Percentiles rank a stretch among this genome's conserved stretches.
phyloP scores from a whole-genome alignment of 2,888 invertebrate species.

The Lasioglossum marginatum region DNA sequence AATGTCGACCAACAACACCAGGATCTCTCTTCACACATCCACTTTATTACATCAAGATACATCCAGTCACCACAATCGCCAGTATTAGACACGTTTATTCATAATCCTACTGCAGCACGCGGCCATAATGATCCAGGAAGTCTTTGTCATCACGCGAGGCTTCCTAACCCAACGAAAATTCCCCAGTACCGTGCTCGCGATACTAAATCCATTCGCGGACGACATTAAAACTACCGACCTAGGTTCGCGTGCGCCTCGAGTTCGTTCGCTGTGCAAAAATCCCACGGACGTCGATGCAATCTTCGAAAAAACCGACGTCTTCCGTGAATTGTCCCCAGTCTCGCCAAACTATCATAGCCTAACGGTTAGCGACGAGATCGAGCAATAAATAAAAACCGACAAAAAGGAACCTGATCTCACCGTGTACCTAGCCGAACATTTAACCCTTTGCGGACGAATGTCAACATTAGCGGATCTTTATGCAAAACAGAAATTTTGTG shows the following conservation, averaged over 20 bases:
- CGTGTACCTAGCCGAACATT: not conserved
- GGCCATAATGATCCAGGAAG: constrained; percentile 37
- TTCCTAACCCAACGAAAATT: constrained; percentile 1
- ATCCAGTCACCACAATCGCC: not conserved
- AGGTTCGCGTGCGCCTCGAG: constrained; percentile 31
- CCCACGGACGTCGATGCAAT: not conserved
- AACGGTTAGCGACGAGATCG: constrained; percentile 37
- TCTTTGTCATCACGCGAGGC: constrained; percentile 44
- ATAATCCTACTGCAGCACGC: not conserved
- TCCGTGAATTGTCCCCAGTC: constrained; percentile 19
- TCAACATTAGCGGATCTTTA: not conserved
- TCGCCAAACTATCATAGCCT: constrained; percentile 4
- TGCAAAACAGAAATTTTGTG: too few species aligned
- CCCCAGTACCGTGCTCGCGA: constrained; percentile 11
- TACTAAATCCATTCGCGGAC: not conserved
- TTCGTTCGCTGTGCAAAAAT: constrained; percentile 5
- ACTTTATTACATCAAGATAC: constrained; percentile 8
- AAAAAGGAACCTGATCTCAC: not conserved
- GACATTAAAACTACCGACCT: not conserved
- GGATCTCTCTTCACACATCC: not conserved
- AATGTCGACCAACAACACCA: not conserved
- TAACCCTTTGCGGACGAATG: not conserved
- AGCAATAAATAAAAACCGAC: not conserved
- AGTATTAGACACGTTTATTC: constrained; percentile 8
- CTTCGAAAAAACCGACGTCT: constrained; percentile 5